Evolutionary conservation across 2,888 invertebrate species (phyloP).

Genomic region (Patella caerulea): DNA sequence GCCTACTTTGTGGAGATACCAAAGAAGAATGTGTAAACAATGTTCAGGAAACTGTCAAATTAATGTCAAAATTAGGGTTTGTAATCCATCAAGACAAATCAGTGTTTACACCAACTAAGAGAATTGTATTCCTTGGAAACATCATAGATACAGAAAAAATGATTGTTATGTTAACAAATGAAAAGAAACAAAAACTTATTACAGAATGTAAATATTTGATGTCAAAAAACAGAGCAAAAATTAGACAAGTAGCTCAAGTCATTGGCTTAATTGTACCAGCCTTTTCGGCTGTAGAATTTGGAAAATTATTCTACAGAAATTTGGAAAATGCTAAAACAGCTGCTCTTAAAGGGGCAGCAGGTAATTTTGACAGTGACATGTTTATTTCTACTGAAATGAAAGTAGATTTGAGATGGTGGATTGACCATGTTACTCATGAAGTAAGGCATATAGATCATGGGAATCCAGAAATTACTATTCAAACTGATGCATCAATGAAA

Average conservation of each 20-base stretch:
- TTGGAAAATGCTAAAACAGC: neutral
- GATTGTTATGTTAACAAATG: too few relatives aligned
- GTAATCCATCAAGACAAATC: neutral
- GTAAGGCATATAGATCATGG: neutral
- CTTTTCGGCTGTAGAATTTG: neutral
- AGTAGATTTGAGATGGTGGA: neutral
- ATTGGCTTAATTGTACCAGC: neutral
- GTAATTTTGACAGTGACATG: neutral
- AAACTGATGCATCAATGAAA: neutral
- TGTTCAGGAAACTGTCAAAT: too few relatives aligned
- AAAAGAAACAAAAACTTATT: too few relatives aligned
- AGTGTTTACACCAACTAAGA: too few relatives aligned
- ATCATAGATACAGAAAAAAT: too few relatives aligned
- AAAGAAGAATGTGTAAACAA: too few relatives aligned
- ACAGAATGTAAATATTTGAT: too few relatives aligned
- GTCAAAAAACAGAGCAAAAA: neutral
- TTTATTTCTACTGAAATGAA: neutral
- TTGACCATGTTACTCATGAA: neutral
- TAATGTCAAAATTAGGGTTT: neutral
- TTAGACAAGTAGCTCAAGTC: slow-evolving; percentile 4
- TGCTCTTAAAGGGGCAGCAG: neutral
- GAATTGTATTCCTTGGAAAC: too few relatives aligned
- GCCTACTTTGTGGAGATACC: too few relatives aligned
- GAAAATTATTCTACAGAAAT: neutral
- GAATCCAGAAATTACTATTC: neutral